Base-by-base conservation (phyloP, 2,888 invertebrate genomes). In the Pherbina coryleti region DNA sequence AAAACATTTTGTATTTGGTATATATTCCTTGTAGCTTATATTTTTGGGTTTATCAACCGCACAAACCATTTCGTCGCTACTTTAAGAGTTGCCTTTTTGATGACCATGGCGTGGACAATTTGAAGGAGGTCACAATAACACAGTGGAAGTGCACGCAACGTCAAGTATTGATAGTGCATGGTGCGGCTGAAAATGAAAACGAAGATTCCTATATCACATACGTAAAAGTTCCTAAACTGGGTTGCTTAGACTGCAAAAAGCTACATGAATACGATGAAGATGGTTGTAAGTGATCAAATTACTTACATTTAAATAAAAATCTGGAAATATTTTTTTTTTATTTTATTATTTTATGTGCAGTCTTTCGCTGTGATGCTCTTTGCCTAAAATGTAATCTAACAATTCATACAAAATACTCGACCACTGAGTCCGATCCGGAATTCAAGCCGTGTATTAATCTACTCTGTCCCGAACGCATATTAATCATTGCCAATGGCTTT, bases 301-400 rank as follows among this genome's bases (percentile, higher is more conserved):
- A 44, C 14, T 11, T 1, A 7, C 8, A 37, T 37, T 37, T 4
- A 31, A 31, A 5, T 5, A 31, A 31, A 4, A 31, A 37, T 1
- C 9, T n/a, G n/a, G 14, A 11, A 44, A 44, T 5, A 55, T 22
- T 19, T 19, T 3, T 49, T 19, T 44, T 44, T 67, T 11, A 66
- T 19, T 44, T 44, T 17, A 34, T n/a, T 2, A 19, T 67, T n/a
- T 22, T 44, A n/a, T 67, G 19, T 37, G 34, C 22, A 67, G 75
- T 67, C 85, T 89, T 91, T 79, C 93, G 93, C 83, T 92, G 93
- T 84, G 92, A 93, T 73, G 92, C 93, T 85, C 90, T 94, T 83
- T 98, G 98, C 88, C 91, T 96, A 77, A 94, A 94, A 86, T 98
- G 98, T 88, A 96, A 97, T 86, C 94, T 97, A 83, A 96, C 97